Evolutionary conservation across 2,797 vertebrate species (phyloP), one percentile per base, ranked within the genome.

Genomic region (Anas acuta): DNA sequence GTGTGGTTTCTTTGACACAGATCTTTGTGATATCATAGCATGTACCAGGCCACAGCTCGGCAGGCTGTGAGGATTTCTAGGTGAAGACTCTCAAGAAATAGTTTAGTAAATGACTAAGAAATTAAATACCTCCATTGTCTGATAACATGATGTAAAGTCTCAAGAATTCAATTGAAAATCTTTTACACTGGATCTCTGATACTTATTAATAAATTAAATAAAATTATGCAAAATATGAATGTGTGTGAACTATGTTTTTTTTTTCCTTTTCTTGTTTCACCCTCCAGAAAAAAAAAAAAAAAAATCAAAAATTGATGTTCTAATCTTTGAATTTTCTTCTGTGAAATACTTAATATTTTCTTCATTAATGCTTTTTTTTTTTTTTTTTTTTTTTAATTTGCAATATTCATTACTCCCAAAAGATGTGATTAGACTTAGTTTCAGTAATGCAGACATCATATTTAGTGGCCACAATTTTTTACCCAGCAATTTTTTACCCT

Each of bases 41-140:
- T 0, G 0, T 37, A 88, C 35, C 19, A 64, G 82, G 25, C 33
- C 3, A 0, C 37, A 28, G 45, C 35, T 92, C 32, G 77, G 49
- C 25, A 79, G 60, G 11, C 21, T 75, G 2, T 66, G n/a, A 32
- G 73, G 22, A 51, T 64, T 73, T 78, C 39, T 74, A 13, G 4
- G 32, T 65, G 54, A 84, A 39, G 26, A 65, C 7, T 35, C 84
- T 76, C 0, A 7, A 35, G 16, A 67, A 65, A 87, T n/a, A 62
- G 2, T 3, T 64, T 2, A 66, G 45, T 65, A 35, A 26, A 32
- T 7, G 13, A 8, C 4, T 72, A 53, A 66, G 30, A 47, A 75
- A 37, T 2, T 6, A 70, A 81, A 57, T 33, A 60, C 5, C 4
- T 76, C 73, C 17, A 43, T 75, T 84, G 65, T 54, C 15, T 81